Base-by-base conservation (phyloP, 2,888 invertebrate species). In the Clivina fossor region DNA sequence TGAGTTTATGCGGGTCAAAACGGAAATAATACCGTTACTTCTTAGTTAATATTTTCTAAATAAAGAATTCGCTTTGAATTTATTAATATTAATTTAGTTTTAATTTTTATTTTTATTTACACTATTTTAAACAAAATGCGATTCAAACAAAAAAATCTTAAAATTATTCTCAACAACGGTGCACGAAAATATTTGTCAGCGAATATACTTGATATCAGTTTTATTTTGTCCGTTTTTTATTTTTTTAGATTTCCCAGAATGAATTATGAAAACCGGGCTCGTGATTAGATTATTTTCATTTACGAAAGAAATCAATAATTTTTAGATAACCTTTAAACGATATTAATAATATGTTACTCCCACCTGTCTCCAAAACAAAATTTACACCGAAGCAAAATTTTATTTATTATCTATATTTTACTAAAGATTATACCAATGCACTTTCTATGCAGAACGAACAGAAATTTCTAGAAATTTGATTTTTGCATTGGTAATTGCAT, bases 1-100 rank as follows among this genome's bases (percentile, higher is more conserved):
- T 51, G 32, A 28, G 9, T 33, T 51, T 24, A 38, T 26, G 28
- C 49, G 28, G 49, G 49, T 49, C 49, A 49, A 33, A 51, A 51
- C 51, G 51, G 51, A 51, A 43, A 51, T 51, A 43, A 32, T 51
- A 51, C 51, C 41, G 51, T 51, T 51, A 51, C n/a, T n/a, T n/a
- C n/a, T n/a, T n/a, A n/a, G n/a, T n/a, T n/a, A 40, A 43, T 43
- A 33, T 32, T 41, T 51, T 51, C 51, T 51, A 51, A 51, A 51
- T 51, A 32, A 32, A 43, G 43, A 51, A 33, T 43, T 43, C 19
- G 33, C 20, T 51, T 41, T 51, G 30, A 43, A 26, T 24, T 32
- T 38, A 50, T 50, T 50, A 38, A 48, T 48, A 24, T 37, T 33
- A 22, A 33, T 47, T 33, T 47, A 8, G 18, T n/a, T n/a, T n/a